These are phyloP conservation scores for Choristoneura rosaceana DNA, from an alignment of 2,888 invertebrate genomes.

Conservation along the genomic window DNA sequence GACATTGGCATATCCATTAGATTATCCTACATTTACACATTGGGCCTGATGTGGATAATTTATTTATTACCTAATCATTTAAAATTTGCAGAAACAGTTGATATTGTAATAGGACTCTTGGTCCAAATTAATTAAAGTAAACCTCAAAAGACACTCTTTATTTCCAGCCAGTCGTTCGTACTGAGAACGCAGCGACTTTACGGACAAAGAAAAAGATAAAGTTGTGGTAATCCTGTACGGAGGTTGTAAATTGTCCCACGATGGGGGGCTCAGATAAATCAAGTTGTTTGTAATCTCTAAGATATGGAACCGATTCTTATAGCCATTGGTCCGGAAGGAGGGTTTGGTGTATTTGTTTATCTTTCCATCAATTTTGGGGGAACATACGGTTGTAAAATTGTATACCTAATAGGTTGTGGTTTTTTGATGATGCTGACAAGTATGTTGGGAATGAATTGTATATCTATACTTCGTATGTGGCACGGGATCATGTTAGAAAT, in stretches of 20 bases:
- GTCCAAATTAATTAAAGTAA: too few relatives aligned
- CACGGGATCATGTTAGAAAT: too few relatives aligned
- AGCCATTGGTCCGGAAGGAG: slow-evolving; percentile 54
- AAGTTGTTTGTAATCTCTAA: slow-evolving; percentile 60
- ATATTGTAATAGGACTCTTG: too few relatives aligned
- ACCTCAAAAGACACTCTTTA: not conserved
- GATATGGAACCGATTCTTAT: slow-evolving; percentile 59
- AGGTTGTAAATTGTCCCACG: slow-evolving; percentile 61
- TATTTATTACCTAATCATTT: too few relatives aligned
- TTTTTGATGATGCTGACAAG: not conserved
- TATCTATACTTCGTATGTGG: too few relatives aligned
- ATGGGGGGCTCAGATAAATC: slow-evolving; percentile 60
- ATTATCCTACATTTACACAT: too few relatives aligned
- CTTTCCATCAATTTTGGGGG: slow-evolving; percentile 44
- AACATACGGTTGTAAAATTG: slow-evolving; percentile 7
- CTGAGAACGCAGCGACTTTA: slow-evolving; percentile 11
- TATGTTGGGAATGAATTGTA: not conserved
- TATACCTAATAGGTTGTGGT: not conserved
- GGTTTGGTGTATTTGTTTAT: slow-evolving; percentile 60
- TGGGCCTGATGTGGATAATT: too few relatives aligned
- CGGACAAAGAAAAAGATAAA: slow-evolving; percentile 47
- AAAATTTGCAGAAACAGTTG: too few relatives aligned
- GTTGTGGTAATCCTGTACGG: slow-evolving; percentile 56
- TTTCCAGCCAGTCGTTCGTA: not conserved
- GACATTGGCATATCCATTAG: too few relatives aligned